Base-by-base conservation (phyloP, 2,113 vertebrate genomes). In the Psophia crepitans region DNA sequence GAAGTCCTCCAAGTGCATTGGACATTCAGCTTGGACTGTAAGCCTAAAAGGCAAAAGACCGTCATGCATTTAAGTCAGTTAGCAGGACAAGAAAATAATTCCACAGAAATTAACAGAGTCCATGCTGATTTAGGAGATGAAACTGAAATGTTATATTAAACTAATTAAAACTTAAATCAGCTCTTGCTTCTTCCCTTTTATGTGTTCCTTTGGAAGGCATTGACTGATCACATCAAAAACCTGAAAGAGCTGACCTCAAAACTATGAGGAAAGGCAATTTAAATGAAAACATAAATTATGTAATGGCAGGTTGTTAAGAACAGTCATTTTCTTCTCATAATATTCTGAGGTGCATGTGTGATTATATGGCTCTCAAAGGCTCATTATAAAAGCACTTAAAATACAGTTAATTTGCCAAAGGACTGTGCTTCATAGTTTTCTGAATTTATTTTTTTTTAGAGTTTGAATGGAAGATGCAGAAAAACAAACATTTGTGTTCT, bases 1-100 rank as follows among this genome's bases (percentile, higher is more conserved):
- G 96, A 99, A 99, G 97, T 99, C 99, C 96, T 99, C 99, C 97
- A 99, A 98, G 97, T 99, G 99, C 99, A 99, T 99, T 73, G 99
- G 99, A 96, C 99, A 99, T 98, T 99, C 99, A 76, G 99, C 99
- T 97, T 99, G 99, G 87, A 99, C 99, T 77, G 99, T 99, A 97
- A 99, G 99, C 98, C 99, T 99, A 97, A 95, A 98, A 98, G 73
- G 87, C 49, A 97, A 97, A 98, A 96, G 71, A 92, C 14, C 75
- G 4, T 41, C 85, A 48, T 95, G 94, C 61, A 54, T 93, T 97
- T 94, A 97, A 97, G 57, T 69, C 76, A 81, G 91, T 95, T 95
- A 95, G 32, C 73, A 97, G 87, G 41, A 89, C 56, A 97, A 91
- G 57, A 97, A 97, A 93, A 96, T 87, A 97, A 20, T 90, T 82